phyloP scores from a whole-genome alignment of 2,113 vertebrate genomes.

The Vulpes lagopus region DNA sequence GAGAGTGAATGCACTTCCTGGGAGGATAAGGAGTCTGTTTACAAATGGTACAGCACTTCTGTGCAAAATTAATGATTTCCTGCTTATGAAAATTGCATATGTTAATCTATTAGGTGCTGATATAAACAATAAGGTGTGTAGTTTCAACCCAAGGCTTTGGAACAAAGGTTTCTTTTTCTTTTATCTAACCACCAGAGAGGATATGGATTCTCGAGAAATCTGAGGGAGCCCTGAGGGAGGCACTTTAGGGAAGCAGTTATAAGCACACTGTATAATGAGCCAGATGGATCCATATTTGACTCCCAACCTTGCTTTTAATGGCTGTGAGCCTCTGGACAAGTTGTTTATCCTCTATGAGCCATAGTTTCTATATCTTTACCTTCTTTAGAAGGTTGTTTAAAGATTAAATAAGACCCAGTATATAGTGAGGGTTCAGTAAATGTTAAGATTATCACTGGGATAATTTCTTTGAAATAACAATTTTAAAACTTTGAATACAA shows the following conservation, averaged over 20 bases:
- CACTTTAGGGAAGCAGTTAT: background rate
- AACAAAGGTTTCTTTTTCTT: background rate
- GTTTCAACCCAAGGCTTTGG: background rate
- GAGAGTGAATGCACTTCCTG: background rate
- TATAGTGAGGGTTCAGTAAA: background rate
- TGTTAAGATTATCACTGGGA: background rate
- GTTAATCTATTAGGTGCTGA: background rate
- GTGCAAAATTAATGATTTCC: background rate
- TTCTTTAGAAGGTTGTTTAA: background rate
- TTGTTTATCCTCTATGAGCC: background rate
- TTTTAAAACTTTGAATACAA: conserved; percentile 23
- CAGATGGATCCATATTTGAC: background rate
- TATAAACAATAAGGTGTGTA: background rate
- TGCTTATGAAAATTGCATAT: background rate
- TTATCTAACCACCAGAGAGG: background rate
- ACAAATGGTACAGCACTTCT: background rate
- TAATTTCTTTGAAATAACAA: conserved; percentile 30
- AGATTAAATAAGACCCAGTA: conserved; percentile 23
- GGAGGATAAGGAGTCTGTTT: conserved; percentile 9
- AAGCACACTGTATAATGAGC: background rate
- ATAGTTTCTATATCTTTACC: background rate
- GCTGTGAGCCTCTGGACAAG: background rate
- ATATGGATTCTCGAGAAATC: background rate
- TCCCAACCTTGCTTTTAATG: background rate
- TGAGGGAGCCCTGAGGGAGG: background rate